Evolutionary conservation across 2,888 invertebrate genomes (phyloP).

Genomic region (Drosophila mulleri): DNA sequence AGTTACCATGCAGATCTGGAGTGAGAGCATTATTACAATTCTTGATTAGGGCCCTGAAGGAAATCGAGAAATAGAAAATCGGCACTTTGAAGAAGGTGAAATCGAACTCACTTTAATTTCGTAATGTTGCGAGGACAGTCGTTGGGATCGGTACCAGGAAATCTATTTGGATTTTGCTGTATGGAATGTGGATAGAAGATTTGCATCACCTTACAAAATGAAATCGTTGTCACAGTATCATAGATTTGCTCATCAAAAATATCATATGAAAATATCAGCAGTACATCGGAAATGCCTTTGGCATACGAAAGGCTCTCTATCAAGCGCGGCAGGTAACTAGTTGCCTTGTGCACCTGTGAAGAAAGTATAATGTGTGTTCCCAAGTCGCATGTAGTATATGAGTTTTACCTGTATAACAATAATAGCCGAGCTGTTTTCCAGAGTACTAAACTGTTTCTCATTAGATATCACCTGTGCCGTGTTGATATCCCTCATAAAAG

Average conservation of each 20-base stretch:
- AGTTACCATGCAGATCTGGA: conserved; percentile 98
- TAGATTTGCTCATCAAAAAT: conserved; percentile 96
- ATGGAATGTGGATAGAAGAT: conserved; percentile 98
- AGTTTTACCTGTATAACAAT: conserved; percentile 92
- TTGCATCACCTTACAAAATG: conserved; percentile 93
- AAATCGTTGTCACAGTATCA: conserved; percentile 93
- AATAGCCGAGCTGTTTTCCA: conserved; percentile 92
- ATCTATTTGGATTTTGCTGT: conserved; percentile 95
- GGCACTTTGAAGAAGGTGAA: neutral
- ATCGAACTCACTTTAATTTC: conserved; percentile 89
- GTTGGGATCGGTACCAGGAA: conserved; percentile 96
- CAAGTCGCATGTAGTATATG: too few species aligned
- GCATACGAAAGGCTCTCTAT: conserved; percentile 96
- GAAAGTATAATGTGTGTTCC: too few species aligned
- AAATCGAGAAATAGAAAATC: neutral
- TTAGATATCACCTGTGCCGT: conserved; percentile 93
- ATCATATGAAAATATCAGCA: conserved; percentile 98
- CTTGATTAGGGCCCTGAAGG: conserved; percentile 90
- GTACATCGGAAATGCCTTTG: conserved; percentile 92
- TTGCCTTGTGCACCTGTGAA: conserved; percentile 6
- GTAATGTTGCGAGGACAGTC: conserved; percentile 95
- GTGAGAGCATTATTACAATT: conserved; percentile 95
- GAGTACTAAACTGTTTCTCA: conserved; percentile 93
- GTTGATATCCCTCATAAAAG: conserved; percentile 86
- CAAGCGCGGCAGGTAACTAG: conserved; percentile 89